Base-by-base conservation (phyloP, 2,113 vertebrate genomes). In the Pachyramphus minor region DNA sequence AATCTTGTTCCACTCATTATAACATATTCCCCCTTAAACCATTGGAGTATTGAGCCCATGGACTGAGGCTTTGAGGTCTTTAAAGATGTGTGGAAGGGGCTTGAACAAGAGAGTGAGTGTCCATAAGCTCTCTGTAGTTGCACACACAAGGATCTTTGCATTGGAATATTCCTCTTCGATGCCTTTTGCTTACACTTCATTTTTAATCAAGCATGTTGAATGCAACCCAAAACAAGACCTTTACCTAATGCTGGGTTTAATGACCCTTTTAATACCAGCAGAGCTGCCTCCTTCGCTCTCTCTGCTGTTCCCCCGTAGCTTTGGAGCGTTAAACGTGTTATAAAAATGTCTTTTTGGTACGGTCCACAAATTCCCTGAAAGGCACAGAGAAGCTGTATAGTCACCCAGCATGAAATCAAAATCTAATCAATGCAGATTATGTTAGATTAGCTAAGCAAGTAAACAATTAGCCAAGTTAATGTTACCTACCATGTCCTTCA, bases 241-340 rank as follows among this genome's bases (percentile, higher is more conserved):
- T 95, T 96, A 94, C 96, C 97, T 98, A 98, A 98, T 98, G 97
- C 94, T 88, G 97, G 25, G 84, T 91, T 98, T 99, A 99, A 99
- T 98, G 98, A 98, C 97, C 98, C 98, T 84, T 98, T 98, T 99
- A 99, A 99, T 98, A 97, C 97, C 97, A 72, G 86, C 96, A 79
- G 97, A 83, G 92, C 76, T 81, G 97, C 97, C 90, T 95, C 90
- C 97, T 97, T 91, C 96, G 95, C 97, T 96, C 97, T 97, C 84
- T 89, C 97, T 97, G 91, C 97, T 94, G 49, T 94, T 95, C 87
- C 94, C 97, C 97, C 75, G 90, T 96, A 98, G 97, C 97, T 97
- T 93, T 87, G 97, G 94, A 97, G 97, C 96, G 63, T 97, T 98
- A 97, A 98, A 97, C 89, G 23, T 59, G 55, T 96, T 95, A 96